A percentile compares a stretch with the other conserved stretches of the same genome.
These are phyloP conservation scores for Conger conger DNA, from an alignment of 2,113 vertebrate genomes.

Conservation along the genomic window DNA sequence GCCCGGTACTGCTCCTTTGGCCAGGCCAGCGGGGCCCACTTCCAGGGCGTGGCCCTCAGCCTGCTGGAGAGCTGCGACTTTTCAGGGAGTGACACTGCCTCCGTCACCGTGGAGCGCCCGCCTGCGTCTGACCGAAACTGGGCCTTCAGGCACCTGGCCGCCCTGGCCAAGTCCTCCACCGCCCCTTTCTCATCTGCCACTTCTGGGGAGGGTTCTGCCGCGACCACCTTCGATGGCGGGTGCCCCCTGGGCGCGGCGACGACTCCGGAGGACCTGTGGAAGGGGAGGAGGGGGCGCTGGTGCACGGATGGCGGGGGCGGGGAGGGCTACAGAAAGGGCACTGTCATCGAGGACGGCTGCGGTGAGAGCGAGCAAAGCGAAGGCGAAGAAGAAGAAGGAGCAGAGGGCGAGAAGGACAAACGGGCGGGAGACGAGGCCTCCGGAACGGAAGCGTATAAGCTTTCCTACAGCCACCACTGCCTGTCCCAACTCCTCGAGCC, in stretches of 20 bases:
- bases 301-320: conserved; percentile 43
- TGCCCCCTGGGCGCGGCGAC: conserved; percentile 33
- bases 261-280: conserved; percentile 61
- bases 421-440: background rate
- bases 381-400: conserved; percentile 66
- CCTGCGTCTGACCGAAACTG: conserved; percentile 83
- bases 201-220: conserved; percentile 24
- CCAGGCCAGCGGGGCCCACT: conserved; percentile 78
- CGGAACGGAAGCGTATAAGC: conserved; percentile 45
- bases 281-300: conserved; percentile 45
- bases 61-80: conserved; percentile 90
- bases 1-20: conserved; percentile 88
- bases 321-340: conserved; percentile 52
- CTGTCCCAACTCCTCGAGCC: conserved; percentile 71
- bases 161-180: conserved; percentile 70
- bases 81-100: conserved; percentile 81
- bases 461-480: conserved; percentile 72
- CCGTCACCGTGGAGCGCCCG: conserved; percentile 83
- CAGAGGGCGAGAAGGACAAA: conserved; percentile 57
- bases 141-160: conserved; percentile 84
- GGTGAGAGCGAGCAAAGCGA: conserved; percentile 71
- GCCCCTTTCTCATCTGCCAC: conserved; percentile 28
- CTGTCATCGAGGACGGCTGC: conserved; percentile 66
- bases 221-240: background rate
- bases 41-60: conserved; percentile 78